Evolutionary conservation across 2,113 vertebrate genomes (phyloP).

Genomic region (Phrynocephalus versicolor): DNA sequence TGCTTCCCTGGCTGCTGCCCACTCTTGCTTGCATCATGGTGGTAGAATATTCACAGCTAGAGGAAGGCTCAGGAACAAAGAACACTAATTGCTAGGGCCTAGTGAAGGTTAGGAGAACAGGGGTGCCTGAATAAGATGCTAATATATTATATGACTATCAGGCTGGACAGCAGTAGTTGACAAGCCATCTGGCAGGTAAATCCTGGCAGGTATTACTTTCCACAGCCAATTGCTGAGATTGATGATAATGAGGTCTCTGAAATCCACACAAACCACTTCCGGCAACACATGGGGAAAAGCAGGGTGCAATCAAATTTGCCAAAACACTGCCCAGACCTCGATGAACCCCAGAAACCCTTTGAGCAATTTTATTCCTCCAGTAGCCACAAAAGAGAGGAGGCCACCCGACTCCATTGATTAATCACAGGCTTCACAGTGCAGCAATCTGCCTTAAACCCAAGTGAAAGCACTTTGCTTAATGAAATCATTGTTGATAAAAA

Average conservation of each 20-base stretch:
- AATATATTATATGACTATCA: not conserved
- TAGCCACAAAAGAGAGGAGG: conserved; percentile 32
- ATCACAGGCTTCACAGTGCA: conserved; percentile 63
- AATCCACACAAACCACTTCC: not conserved
- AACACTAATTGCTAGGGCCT: not conserved
- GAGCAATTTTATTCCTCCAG: not conserved
- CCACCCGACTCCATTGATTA: conserved; percentile 61
- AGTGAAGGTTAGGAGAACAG: not conserved
- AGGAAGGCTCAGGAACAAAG: not conserved
- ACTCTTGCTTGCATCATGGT: not conserved
- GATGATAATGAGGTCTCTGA: not conserved
- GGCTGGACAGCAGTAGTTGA: not conserved
- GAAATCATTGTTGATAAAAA: conserved; percentile 67
- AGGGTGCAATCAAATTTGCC: not conserved
- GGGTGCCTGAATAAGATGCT: not conserved
- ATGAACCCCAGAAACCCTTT: not conserved
- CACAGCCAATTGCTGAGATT: not conserved
- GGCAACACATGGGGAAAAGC: not conserved
- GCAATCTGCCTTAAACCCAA: conserved; percentile 68
- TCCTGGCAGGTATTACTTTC: not conserved
- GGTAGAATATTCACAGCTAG: not conserved
- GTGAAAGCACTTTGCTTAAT: conserved; percentile 70
- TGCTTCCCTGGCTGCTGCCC: not conserved
- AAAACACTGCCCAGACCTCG: not conserved
- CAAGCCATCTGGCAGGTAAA: not conserved